Evolutionary conservation across 2,888 invertebrate species (phyloP).

Genomic region (Gibbula magus): DNA sequence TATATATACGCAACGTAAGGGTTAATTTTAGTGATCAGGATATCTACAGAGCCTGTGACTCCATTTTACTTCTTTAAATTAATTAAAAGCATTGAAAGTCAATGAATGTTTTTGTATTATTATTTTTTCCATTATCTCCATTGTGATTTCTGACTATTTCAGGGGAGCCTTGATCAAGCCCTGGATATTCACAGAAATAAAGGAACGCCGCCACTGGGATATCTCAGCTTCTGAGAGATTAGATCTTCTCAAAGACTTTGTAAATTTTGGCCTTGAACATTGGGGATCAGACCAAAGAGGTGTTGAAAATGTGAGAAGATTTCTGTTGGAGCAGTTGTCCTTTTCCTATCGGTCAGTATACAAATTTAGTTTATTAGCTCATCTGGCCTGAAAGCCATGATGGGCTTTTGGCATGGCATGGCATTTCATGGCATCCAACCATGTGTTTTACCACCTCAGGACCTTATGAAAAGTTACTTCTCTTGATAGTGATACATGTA

Average conservation of each 20-base stretch:
- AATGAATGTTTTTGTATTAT: too few species aligned
- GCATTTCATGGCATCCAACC: too few species aligned
- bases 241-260: constrained; percentile 90
- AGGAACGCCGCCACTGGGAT: constrained; percentile 92
- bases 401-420: too few species aligned
- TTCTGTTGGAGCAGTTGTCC: constrained; percentile 81
- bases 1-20: too few species aligned
- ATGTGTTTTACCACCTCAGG: background rate
- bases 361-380: background rate
- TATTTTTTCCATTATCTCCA: too few species aligned
- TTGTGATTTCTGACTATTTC: constrained; percentile 23
- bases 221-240: constrained; percentile 92
- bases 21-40: too few species aligned
- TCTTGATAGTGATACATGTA: too few species aligned
- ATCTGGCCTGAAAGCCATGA: too few species aligned
- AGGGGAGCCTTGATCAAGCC: constrained; percentile 98
- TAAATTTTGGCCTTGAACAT: constrained; percentile 95
- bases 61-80: too few species aligned
- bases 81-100: too few species aligned
- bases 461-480: background rate
- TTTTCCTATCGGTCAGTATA: constrained; percentile 74
- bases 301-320: constrained; percentile 91
- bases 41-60: too few species aligned
- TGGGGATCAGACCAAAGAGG: constrained; percentile 97
- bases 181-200: constrained; percentile 98